Evolutionary conservation across 2,797 vertebrate species (phyloP).

Genomic region (Tenualosa thibaudeaui): DNA sequence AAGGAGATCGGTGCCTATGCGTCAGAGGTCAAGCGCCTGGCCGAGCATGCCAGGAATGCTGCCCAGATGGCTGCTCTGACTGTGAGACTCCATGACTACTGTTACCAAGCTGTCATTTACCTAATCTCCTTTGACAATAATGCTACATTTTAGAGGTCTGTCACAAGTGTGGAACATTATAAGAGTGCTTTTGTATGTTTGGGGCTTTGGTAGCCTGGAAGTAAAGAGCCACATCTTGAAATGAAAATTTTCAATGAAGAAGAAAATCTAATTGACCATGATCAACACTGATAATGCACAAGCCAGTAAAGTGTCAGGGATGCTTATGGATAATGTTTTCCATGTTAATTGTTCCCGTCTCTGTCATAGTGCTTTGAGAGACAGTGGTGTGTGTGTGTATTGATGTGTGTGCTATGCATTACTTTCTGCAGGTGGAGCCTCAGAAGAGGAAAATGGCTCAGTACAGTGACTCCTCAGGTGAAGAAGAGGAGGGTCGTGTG

Average conservation of each 20-base stretch:
- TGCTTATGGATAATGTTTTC: too few species aligned
- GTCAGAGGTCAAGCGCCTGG: constrained; percentile 75
- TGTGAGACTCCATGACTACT: constrained; percentile 60
- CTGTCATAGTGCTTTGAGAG: background rate
- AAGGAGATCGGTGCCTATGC: constrained; percentile 73
- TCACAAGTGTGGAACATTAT: background rate
- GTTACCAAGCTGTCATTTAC: background rate
- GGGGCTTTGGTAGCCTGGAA: too few species aligned
- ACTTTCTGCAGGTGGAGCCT: constrained; percentile 59
- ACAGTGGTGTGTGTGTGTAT: background rate
- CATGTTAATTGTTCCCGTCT: too few species aligned
- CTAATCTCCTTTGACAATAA: background rate
- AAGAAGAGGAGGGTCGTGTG: constrained; percentile 54
- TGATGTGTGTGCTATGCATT: background rate
- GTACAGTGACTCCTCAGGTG: constrained; percentile 69
- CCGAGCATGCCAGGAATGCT: constrained; percentile 74
- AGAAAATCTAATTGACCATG: too few species aligned
- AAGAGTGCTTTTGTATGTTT: background rate
- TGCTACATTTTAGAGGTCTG: too few species aligned
- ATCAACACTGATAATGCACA: too few species aligned
- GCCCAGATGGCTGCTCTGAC: constrained; percentile 67
- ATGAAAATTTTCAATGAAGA: too few species aligned
- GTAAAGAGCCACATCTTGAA: too few species aligned
- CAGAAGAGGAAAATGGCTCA: constrained; percentile 58
- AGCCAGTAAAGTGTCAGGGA: too few species aligned